A percentile compares a stretch with the other conserved stretches of the same genome.
Evolutionary conservation across 2,888 invertebrate species (phyloP).

Genomic region (Rotaria socialis): DNA sequence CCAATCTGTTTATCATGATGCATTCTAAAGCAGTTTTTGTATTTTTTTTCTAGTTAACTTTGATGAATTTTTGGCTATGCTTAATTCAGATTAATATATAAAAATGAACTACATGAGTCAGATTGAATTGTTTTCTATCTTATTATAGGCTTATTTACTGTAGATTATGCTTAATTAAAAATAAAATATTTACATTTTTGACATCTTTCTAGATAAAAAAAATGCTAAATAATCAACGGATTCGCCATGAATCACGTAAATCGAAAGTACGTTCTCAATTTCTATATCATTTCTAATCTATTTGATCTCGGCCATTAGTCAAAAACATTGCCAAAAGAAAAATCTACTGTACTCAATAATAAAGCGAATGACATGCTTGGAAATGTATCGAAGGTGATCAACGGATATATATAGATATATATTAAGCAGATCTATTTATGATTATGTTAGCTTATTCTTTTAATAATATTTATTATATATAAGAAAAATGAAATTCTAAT

Average conservation of each 20-base stretch:
- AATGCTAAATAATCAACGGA: background rate
- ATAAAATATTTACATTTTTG: background rate
- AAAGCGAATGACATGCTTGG: background rate
- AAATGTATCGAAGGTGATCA: background rate
- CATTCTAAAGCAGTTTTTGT: background rate
- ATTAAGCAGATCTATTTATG: too few species aligned
- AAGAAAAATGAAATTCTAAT: too few species aligned
- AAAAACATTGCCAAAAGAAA: background rate
- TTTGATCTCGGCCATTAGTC: background rate
- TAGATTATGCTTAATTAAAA: background rate
- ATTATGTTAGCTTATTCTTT: too few species aligned
- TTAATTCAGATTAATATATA: background rate
- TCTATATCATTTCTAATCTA: background rate
- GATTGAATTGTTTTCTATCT: background rate
- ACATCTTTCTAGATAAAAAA: background rate
- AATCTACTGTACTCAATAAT: background rate
- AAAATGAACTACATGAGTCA: background rate
- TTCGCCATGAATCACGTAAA: background rate
- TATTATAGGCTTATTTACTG: background rate
- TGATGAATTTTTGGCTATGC: slow-evolving; percentile 48
- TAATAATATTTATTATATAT: too few species aligned
- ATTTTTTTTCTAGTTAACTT: slow-evolving; percentile 47
- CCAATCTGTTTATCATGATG: too few species aligned
- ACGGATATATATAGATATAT: too few species aligned
- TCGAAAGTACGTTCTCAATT: background rate